Base-by-base conservation (phyloP, 2,797 vertebrate genomes). In the Clangula hyemalis region DNA sequence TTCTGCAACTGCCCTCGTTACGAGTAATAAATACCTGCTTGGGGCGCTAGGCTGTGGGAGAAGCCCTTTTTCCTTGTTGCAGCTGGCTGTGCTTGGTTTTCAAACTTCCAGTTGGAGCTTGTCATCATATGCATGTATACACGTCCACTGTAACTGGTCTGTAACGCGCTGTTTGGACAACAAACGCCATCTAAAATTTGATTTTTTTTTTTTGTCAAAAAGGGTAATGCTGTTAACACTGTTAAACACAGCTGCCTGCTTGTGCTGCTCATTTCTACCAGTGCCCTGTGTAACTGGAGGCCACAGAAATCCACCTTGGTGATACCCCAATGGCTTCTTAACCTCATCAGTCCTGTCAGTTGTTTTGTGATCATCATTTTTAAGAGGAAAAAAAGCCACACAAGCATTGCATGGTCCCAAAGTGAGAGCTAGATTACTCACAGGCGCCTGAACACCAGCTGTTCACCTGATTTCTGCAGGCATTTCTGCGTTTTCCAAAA, bases 291-390 rank as follows among this genome's bases (percentile, higher is more conserved):
- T 70, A 4, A 24, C 4, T 3, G 34, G 14, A 27, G 16, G 32
- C 32, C 17, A 0, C 0, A 0, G 38, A 36, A 64, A 1, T 19
- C 2, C 3, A 21, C 36, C 15, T 53, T 0, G 0, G 5, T 6
- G 10, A 3, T 12, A 2, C 24, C 1, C 28, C 3, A 3, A 5
- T 15, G 28, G 11, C 58, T 25, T 70, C 13, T 14, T 70, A 39
- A 18, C 43, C 28, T 30, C 0, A 1, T 8, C 32, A 15, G 11
- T 6, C 8, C 14, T 9, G 2, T 21, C 34, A 11, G 1, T 10
- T 34, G 17, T 5, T n/a, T 47, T 45, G 25, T 34, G 30, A 4
- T 49, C 38, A 14, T 14, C 21, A 8, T 28, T n/a, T 34, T 64
- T 30, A 74, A 73, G 49, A 18, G 10, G 6, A 1, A 1, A 1